Conservation (phyloP, 2,113 vertebrate species). For the Pan paniscus region DNA sequence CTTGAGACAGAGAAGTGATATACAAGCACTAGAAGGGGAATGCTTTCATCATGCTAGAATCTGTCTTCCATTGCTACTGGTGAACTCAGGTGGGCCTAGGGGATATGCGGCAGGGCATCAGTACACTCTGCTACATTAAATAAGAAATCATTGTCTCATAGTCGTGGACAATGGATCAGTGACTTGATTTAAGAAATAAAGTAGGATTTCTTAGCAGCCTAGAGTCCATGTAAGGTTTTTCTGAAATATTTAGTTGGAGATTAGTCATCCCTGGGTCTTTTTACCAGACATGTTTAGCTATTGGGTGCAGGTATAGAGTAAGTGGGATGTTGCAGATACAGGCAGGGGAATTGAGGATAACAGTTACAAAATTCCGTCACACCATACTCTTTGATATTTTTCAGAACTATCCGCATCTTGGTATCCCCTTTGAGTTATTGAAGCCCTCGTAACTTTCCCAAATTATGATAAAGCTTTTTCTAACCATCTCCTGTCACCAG, state of each 20-base stretch:
- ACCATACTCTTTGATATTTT: neutral
- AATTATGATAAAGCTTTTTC: neutral
- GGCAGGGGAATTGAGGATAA: neutral
- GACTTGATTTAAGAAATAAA: neutral
- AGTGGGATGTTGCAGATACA: neutral
- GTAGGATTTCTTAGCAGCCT: neutral
- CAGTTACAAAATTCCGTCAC: neutral
- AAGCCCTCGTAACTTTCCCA: neutral
- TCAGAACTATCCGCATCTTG: neutral
- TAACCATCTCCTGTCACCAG: neutral
- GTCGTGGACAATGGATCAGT: no score
- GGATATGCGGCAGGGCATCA: neutral
- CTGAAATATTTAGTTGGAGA: neutral
- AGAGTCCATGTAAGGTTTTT: neutral
- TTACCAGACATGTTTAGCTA: neutral
- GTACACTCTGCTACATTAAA: neutral
- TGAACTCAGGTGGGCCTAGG: neutral
- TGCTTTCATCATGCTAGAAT: neutral
- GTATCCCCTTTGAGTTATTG: neutral
- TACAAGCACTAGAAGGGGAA: neutral
- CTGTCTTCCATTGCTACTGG: neutral
- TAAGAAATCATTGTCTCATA: neutral
- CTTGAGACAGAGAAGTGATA: neutral
- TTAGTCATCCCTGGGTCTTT: neutral
- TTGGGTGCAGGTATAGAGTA: neutral